phyloP scores from a whole-genome alignment of 2,888 invertebrate genomes.

The Spisula subtruncata region DNA sequence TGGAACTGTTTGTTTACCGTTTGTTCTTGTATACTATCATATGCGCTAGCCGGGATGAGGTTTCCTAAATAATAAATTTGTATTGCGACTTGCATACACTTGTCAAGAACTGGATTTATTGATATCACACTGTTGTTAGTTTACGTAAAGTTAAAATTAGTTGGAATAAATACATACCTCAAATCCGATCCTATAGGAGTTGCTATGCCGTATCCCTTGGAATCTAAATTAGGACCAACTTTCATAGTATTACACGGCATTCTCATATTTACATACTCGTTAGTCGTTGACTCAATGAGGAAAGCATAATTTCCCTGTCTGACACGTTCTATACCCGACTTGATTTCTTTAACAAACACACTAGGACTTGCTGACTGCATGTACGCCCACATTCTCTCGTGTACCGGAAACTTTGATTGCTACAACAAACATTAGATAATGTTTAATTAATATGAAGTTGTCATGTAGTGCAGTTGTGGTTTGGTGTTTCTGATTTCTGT shows the following conservation, averaged over 20 bases:
- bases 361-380: slow-evolving; percentile 91
- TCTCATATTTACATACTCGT: slow-evolving; percentile 95
- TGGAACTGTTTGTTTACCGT: too few relatives aligned
- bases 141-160: too few relatives aligned
- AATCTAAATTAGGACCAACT: slow-evolving; percentile 94
- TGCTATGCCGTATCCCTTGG: slow-evolving; percentile 97
- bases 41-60: too few relatives aligned
- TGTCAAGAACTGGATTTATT: too few relatives aligned
- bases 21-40: too few relatives aligned
- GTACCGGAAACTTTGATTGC: slow-evolving; percentile 95
- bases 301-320: slow-evolving; percentile 91
- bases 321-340: slow-evolving; percentile 90
- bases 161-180: slow-evolving; percentile 54
- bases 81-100: too few relatives aligned
- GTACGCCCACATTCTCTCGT: slow-evolving; percentile 98
- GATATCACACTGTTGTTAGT: too few relatives aligned
- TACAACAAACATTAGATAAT: slow-evolving; percentile 88
- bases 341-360: slow-evolving; percentile 92
- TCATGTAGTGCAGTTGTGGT: too few relatives aligned
- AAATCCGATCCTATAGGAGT: slow-evolving; percentile 83
- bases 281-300: slow-evolving; percentile 89
- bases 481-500: too few relatives aligned
- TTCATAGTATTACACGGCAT: slow-evolving; percentile 90
- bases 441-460: too few relatives aligned
- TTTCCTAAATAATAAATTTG: too few relatives aligned